Percentiles rank a stretch among this genome's conserved stretches.
phyloP scores from a whole-genome alignment of 2,888 invertebrate genomes.

The Caenorhabditis sulstoni region DNA sequence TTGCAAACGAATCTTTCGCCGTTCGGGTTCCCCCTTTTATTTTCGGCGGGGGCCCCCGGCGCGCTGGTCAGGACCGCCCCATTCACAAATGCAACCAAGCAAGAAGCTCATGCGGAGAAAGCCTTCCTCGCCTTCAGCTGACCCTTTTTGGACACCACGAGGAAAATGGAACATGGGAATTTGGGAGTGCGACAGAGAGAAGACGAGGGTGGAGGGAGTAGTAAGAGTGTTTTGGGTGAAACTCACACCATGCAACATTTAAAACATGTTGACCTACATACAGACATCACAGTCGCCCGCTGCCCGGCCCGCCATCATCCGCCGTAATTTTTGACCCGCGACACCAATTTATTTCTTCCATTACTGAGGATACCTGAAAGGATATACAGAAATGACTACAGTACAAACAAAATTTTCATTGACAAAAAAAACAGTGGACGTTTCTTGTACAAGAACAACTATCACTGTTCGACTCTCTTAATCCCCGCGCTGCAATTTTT shows the following conservation, averaged over 20 bases:
- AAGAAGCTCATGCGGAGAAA: slow-evolving; percentile 33
- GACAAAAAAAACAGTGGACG: background rate
- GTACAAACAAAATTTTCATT: slow-evolving; percentile 5
- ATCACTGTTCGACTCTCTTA: too few relatives aligned
- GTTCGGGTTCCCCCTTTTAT: slow-evolving; percentile 53
- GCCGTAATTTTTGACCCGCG: slow-evolving; percentile 40
- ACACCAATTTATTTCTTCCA: slow-evolving; percentile 31
- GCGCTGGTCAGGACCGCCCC: slow-evolving; percentile 36
- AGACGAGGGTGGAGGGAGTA: slow-evolving; percentile 32
- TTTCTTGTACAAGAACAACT: background rate
- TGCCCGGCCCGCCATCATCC: slow-evolving; percentile 6
- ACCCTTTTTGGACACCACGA: slow-evolving; percentile 41
- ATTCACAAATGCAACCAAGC: slow-evolving; percentile 59
- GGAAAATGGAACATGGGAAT: slow-evolving; percentile 44
- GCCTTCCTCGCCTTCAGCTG: slow-evolving; percentile 23
- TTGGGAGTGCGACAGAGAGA: slow-evolving; percentile 46
- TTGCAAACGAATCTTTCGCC: slow-evolving; percentile 59
- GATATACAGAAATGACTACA: slow-evolving; percentile 1
- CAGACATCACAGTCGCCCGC: slow-evolving; percentile 20
- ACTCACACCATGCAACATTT: slow-evolving; percentile 59
- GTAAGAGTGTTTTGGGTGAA: slow-evolving; percentile 46
- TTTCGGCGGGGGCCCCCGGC: slow-evolving; percentile 26
- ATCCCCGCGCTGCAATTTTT: background rate
- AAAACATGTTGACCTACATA: slow-evolving; percentile 59
- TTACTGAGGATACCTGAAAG: slow-evolving; percentile 28